Conservation (phyloP, 2,888 invertebrate genomes). For the Cheilosia vernalis region DNA sequence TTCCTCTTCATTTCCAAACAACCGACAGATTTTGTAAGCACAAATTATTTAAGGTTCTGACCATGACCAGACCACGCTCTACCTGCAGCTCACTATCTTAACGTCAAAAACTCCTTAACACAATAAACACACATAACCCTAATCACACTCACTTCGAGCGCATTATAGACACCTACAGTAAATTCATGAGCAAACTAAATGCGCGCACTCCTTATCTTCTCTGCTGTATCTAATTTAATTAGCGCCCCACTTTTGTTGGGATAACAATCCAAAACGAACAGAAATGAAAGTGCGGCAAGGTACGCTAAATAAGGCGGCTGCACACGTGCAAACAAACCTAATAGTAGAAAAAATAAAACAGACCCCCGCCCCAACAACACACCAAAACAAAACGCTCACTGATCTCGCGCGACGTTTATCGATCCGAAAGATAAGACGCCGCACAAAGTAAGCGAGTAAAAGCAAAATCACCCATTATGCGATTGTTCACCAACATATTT, state of each 20-base stretch:
- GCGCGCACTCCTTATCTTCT: constrained; percentile 43
- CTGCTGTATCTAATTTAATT: constrained; percentile 48
- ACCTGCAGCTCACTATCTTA: too few species aligned
- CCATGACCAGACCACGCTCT: too few species aligned
- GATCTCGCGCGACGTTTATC: constrained; percentile 57
- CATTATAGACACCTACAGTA: not conserved
- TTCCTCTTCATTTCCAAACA: too few species aligned
- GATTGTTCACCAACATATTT: constrained; percentile 51
- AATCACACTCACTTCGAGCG: too few species aligned
- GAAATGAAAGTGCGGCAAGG: constrained; percentile 53
- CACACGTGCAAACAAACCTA: constrained; percentile 50
- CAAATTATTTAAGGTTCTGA: too few species aligned
- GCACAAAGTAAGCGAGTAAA: constrained; percentile 9
- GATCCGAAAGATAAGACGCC: constrained; percentile 57
- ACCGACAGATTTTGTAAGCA: too few species aligned
- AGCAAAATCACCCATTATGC: constrained; percentile 46
- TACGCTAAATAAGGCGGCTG: constrained; percentile 24
- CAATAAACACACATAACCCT: too few species aligned
- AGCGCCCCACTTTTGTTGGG: constrained; percentile 36
- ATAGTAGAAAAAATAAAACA: constrained; percentile 2
- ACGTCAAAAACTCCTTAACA: too few species aligned
- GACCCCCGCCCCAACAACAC: not conserved
- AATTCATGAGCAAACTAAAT: constrained; percentile 8
- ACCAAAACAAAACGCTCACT: constrained; percentile 26
- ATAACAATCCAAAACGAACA: constrained; percentile 50